Base-by-base conservation (phyloP, 2,797 vertebrate genomes). In the Crocodylus rhombifer region DNA sequence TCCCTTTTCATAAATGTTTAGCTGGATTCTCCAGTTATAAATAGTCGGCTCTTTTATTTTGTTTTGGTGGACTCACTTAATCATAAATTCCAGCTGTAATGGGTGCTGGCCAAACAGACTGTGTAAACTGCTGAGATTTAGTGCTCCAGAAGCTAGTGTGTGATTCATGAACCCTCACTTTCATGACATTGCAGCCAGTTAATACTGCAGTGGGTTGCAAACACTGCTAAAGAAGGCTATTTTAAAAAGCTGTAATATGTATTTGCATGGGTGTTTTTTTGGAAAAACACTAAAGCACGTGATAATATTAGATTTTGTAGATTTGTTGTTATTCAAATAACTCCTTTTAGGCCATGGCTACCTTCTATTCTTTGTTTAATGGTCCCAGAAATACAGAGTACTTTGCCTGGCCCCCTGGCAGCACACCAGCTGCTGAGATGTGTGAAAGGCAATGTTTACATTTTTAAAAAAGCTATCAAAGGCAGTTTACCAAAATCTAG, bases 401-500 rank as follows among this genome's bases (percentile, higher is more conserved):
- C 73, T 94, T 36, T 85, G 80, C 1, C 2, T 58, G 80, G 63
- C 79, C 90, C 58, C 42, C 21, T 88, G 88, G 64, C 81, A 63
- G 33, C 30, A 23, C 5, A 25, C 36, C 84, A 84, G 0, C 86
- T 84, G 86, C 92, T 86, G 77, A 92, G 88, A 86, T 75, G 56
- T 92, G 87, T 91, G 80, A 96, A 92, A 69, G 73, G 67, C 28
- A 71, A 62, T 69, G 5, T 87, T 74, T 82, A 25, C 88, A 80
- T 76, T 86, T 94, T 92, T 89, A 63, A 82, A 86, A 88, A 93
- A 65, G 73, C 83, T 95, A 80, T 82, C 51, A 87, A 77, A 92
- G 71, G 58, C 80, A 61, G 64, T 5, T 30, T 76, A 23, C 30
- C 78, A 63, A 90, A 93, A 89, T 56, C 28, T 36, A 55, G 14